Conservation (phyloP, 2,888 invertebrate genomes). For the Calameuta filiformis region DNA sequence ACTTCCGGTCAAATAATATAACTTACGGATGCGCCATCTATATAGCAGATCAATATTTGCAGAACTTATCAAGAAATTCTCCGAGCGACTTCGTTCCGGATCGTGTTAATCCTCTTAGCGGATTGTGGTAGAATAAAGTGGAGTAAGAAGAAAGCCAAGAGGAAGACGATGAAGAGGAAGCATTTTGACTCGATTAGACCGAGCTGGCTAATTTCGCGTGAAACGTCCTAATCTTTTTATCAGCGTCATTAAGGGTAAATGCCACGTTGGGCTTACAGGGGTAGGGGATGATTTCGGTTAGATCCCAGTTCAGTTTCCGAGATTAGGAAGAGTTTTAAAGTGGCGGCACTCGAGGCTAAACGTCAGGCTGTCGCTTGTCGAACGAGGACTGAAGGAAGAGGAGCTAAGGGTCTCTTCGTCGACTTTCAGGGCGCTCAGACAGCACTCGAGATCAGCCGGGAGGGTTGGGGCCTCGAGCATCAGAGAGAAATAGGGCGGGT, state of each 20-base stretch:
- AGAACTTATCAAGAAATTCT: background rate
- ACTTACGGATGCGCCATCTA: background rate
- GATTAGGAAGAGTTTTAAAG: constrained; percentile 52
- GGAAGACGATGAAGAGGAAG: background rate
- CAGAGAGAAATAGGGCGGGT: constrained; percentile 16
- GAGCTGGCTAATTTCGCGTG: constrained; percentile 16
- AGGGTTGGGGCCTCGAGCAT: constrained; percentile 23
- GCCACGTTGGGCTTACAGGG: constrained; percentile 5
- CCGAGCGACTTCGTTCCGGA: background rate
- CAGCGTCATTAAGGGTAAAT: constrained; percentile 43
- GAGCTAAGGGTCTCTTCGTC: constrained; percentile 22
- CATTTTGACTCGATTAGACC: background rate
- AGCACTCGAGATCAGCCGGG: constrained; percentile 35
- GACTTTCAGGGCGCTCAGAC: constrained; percentile 39
- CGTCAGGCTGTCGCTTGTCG: constrained; percentile 30
- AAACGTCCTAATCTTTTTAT: constrained; percentile 52
- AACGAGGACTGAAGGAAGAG: constrained; percentile 4
- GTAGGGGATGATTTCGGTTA: constrained; percentile 15
- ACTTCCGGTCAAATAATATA: background rate
- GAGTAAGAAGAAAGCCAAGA: background rate
- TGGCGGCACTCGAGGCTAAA: constrained; percentile 42
- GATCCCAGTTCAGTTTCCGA: constrained; percentile 41
- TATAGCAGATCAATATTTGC: background rate
- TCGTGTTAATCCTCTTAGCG: background rate
- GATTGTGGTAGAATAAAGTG: background rate